These are phyloP conservation scores for Halcyon chelicuti DNA, from an alignment of 2,797 vertebrate species.

Conservation along the genomic window DNA sequence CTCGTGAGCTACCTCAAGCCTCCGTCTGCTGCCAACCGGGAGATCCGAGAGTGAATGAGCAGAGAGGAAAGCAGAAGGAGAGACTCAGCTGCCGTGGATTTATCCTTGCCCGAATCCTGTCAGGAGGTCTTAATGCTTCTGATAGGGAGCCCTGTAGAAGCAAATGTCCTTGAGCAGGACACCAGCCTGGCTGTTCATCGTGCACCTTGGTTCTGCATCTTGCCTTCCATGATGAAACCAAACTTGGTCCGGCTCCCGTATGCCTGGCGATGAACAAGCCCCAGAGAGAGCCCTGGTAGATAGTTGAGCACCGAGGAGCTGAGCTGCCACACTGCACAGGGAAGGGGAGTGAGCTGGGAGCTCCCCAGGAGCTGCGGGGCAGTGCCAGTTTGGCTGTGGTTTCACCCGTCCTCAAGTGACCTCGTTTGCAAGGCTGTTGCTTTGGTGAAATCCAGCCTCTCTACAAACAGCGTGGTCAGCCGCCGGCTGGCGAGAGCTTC, in stretches of 20 bases:
- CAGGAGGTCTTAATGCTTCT: neutral
- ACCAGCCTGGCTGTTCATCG: accelerated
- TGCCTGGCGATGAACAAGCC: accelerated
- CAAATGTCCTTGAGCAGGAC: neutral
- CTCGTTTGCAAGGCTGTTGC: neutral
- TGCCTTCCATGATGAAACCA: neutral
- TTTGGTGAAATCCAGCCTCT: neutral
- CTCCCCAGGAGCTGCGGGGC: neutral
- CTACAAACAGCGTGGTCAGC: accelerated
- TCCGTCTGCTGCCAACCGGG: accelerated
- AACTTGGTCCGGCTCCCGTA: accelerated
- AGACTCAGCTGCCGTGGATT: neutral
- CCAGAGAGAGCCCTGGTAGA: accelerated
- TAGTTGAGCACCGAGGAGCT: accelerated
- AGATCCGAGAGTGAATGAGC: neutral
- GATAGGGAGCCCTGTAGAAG: neutral
- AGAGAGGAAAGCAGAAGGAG: neutral
- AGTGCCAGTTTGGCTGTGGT: neutral
- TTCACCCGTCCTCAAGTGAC: neutral
- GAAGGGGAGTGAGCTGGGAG: neutral
- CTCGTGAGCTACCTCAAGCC: neutral
- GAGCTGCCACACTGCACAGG: neutral
- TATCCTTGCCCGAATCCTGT: neutral
- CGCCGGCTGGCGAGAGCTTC: accelerated
- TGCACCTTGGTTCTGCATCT: accelerated